Evolutionary conservation across 1,140 invertebrate genomes (phyloP), one percentile per base, ranked within the genome.

Genomic region (Aricia agestis): DNA sequence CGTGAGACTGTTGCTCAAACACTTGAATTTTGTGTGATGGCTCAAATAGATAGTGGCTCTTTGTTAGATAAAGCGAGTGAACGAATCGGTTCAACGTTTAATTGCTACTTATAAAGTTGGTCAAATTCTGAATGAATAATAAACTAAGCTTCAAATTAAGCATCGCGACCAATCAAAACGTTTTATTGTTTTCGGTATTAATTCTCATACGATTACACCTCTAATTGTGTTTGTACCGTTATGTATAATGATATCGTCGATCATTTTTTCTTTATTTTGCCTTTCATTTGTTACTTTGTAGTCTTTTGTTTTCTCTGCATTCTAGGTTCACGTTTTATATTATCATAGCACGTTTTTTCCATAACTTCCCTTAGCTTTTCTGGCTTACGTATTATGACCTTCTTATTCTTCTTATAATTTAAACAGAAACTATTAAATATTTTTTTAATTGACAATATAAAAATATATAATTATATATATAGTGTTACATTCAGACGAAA

Each of bases 1-100:
- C 75, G 77, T 78, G 75, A 78, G 77, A 78, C 68, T 75, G 72
- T 72, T 73, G 69, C 74, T 77, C 71, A 79, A 77, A 79, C 74
- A 76, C 57, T 75, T 72, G 68, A 70, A 70, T 75, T 73, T 70
- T 75, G 71, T 58, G 72, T 70, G 76, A 78, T 79, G 78, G 78
- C 74, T 74, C 73, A 72, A 68, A 79, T 79, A 79, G 78, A 79
- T 79, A 79, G 76, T 61, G 67, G 36, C 75, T 74, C 72, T 75
- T 79, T 77, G 78, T 79, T 77, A 77, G 71, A 69, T 74, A 77
- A 68, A 72, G 70, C 63, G 66, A 73, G 70, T 68, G 61, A 77
- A 73, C 74, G 76, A 77, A 77, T 77, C 73, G 69, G 70, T 42
- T 70, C 41, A 45, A 68, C 65, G 69, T 75, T 74, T 78, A 79